These are phyloP conservation scores for Lithophane socia DNA, from an alignment of 2,888 invertebrate species.

Conservation along the genomic window DNA sequence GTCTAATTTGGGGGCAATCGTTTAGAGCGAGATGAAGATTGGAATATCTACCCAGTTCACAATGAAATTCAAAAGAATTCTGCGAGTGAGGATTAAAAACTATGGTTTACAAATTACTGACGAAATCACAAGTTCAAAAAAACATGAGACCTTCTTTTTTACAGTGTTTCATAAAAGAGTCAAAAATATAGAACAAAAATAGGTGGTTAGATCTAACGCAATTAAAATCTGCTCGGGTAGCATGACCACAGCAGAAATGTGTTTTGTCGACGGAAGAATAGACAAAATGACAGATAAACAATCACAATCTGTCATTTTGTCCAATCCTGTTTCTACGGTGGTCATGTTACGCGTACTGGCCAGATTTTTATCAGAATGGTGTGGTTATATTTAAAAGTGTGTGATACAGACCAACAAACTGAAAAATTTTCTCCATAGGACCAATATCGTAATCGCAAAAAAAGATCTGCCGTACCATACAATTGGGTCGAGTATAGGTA, in stretches of 20 bases:
- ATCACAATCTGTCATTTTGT: too few relatives aligned
- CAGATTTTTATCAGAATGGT: too few relatives aligned
- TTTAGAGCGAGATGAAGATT: not conserved
- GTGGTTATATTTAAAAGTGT: too few relatives aligned
- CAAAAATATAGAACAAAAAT: not conserved
- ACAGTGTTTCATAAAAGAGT: not conserved
- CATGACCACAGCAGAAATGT: too few relatives aligned
- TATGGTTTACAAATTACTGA: too few relatives aligned
- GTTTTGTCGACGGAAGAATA: too few relatives aligned
- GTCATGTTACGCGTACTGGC: too few relatives aligned
- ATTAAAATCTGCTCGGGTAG: not conserved
- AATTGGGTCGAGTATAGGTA: not conserved
- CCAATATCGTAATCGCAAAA: not conserved
- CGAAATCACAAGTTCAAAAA: not conserved
- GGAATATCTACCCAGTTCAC: not conserved
- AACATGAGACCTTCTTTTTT: too few relatives aligned
- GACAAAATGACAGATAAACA: too few relatives aligned
- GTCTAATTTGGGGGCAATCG: constrained; percentile 2
- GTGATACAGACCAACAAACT: not conserved
- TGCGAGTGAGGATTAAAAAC: too few relatives aligned
- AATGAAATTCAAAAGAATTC: too few relatives aligned
- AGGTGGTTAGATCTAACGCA: not conserved
- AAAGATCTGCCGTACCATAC: not conserved
- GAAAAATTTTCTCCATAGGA: not conserved
- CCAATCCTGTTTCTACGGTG: too few relatives aligned